Base-by-base conservation (phyloP, 92 coral and sea anemone genomes). In the Umimayanthus kanabou region DNA sequence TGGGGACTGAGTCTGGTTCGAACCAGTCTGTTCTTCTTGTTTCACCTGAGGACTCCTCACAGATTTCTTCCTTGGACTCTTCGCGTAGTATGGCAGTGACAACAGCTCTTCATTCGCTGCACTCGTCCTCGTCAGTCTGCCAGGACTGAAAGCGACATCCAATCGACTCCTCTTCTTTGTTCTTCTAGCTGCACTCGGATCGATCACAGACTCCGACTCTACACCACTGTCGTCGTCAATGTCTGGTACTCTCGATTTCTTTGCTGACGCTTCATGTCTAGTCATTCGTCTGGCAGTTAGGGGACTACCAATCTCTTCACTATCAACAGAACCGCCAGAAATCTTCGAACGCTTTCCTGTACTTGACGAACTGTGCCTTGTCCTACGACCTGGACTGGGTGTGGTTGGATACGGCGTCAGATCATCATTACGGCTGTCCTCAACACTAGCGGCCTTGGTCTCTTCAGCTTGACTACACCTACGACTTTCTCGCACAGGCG, bases 401-500 rank as follows among this genome's bases (percentile, higher is more conserved):
- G 77, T 70, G 28, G 25, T 43, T 20, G 78, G 77, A 67, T 6
- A 83, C 2, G 78, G 87, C 13, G 64, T 45, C n/a, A 39, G 74
- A 30, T 83, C 69, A 70, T 30, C 73, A 39, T 13, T 9, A 30
- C 87, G 87, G 87, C 8, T 70, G 33, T 69, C 77, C 39, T 26
- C 39, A 28, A 83, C 87, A 83, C 78, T 83, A 15, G 70, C 66
- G 43, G 87, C 87, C 49, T 83, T 83, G n/a, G 87, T 83, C 67
- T 83, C 87, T 26, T 83, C 87, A 43, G 87, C 87, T 70, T 25
- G 77, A 45, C 78, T 83, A 64, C 67, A 29, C 14, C 87, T 45
- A 15, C 42, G 61, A 15, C 29, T 70, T 49, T 71, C 77, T 55
- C 77, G 16, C 30, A 4, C 4, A 1, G 78, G 25, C 33, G 53